Evolutionary conservation across 2,113 vertebrate species (phyloP), one percentile per base, ranked within the genome.

Genomic region (Ptychochromis oligacanthus): DNA sequence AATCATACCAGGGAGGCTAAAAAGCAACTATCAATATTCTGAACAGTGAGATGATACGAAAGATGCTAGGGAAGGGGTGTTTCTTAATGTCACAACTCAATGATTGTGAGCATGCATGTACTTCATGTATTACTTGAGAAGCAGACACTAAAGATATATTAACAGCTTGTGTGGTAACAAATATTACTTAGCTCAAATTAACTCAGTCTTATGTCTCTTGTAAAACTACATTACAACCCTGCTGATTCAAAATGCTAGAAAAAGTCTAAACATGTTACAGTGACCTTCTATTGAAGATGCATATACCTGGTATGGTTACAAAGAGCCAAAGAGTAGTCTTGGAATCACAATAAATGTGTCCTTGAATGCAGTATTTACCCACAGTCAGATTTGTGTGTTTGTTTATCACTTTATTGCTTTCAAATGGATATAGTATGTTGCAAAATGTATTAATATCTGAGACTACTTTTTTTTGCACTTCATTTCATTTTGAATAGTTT

Each of bases 1-100:
- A 43, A 31, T 75, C 62, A 28, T 86, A 43, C 46, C 58, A 78
- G 26, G 13, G 43, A 81, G 52, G 56, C 61, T 72, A 72, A 62
- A 84, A n/a, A 24, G 18, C 6, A 54, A 40, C 10, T 34, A 10
- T 65, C 36, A 57, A 56, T 76, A 75, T 49, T 70, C 46, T 77
- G 38, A 38, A 62, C 11, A 36, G 22, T 18, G 24, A 83, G 13
- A n/a, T 7, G 61, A 67, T 28, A 13, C 1, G 12, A 52, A 38
- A 56, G 46, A 52, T 40, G 56, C 28, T 22, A 40, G 4, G 4
- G 61, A 77, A 5, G 20, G 34, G 17, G 14, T 56, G 57, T 57
- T 74, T 64, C 62, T 46, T 55, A 18, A 49, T 62, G 36, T 28
- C 24, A 67, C 28, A 52, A 24, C 64, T 43, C 18, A n/a, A 4